phyloP scores from a whole-genome alignment of 1,140 invertebrate species.

The Hypsibius dujardini region DNA sequence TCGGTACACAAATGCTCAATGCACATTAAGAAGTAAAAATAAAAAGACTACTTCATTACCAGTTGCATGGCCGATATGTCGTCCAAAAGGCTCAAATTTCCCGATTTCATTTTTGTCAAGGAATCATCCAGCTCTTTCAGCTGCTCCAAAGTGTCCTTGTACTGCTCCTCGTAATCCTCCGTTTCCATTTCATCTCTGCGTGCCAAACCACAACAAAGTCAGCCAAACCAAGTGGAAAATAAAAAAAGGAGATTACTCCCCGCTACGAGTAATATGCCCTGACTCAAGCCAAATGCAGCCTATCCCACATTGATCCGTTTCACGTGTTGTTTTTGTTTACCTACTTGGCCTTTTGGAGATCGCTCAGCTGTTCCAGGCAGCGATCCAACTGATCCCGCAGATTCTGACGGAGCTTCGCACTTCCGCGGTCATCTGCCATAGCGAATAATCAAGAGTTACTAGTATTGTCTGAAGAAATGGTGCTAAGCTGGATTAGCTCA shows the following conservation, averaged over 20 bases:
- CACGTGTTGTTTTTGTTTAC: too few relatives aligned
- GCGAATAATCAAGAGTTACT: too few relatives aligned
- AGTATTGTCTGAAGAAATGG: too few relatives aligned
- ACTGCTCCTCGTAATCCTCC: conserved; percentile 51
- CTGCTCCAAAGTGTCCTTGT: conserved; percentile 54
- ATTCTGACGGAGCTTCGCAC: conserved; percentile 46
- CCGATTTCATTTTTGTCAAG: conserved; percentile 44
- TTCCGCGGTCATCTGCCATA: conserved; percentile 34
- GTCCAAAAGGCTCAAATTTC: conserved; percentile 51
- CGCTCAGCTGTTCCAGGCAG: conserved; percentile 49
- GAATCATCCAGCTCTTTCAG: conserved; percentile 52
- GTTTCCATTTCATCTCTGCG: conserved; percentile 45
- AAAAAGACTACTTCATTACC: conserved; percentile 33
- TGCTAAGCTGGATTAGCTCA: too few relatives aligned
- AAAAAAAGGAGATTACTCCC: conserved; percentile 17
- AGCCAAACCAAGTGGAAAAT: conserved; percentile 25
- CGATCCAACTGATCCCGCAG: conserved; percentile 52
- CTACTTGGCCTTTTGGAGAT: conserved; percentile 53
- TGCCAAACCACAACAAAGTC: neutral
- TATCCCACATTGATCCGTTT: too few relatives aligned
- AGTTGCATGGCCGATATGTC: conserved; percentile 46
- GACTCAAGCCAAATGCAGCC: too few relatives aligned
- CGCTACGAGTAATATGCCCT: conserved; percentile 25
- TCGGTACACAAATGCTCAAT: conserved; percentile 25
- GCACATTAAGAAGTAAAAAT: conserved; percentile 40